Evolutionary conservation across 2,888 invertebrate genomes (phyloP).

Genomic region (Gisinianus flammeolus): DNA sequence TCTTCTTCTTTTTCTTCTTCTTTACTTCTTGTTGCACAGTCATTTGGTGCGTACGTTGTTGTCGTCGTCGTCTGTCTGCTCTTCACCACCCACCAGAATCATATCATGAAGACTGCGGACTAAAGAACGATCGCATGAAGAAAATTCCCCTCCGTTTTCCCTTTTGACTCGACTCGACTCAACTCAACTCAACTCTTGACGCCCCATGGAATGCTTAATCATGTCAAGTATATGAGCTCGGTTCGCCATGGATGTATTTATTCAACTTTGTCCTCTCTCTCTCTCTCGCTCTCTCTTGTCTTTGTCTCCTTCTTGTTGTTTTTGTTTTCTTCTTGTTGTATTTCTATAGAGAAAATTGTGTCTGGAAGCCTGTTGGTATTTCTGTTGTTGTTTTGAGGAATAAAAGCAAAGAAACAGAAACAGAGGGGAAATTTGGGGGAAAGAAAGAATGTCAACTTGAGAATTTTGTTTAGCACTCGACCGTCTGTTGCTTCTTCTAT

Average conservation of each 20-base stretch:
- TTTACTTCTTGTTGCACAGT: not conserved
- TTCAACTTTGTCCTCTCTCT: too few species aligned
- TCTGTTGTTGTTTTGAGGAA: constrained; percentile 47
- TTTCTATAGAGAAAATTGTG: constrained; percentile 4
- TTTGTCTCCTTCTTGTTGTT: not conserved
- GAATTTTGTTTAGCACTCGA: too few species aligned
- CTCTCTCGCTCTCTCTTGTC: too few species aligned
- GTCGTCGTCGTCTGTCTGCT: too few species aligned
- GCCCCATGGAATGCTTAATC: constrained; percentile 12
- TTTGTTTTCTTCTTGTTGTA: too few species aligned
- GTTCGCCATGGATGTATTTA: not conserved
- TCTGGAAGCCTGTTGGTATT: too few species aligned
- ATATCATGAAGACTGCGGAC: too few species aligned
- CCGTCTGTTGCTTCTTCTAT: too few species aligned
- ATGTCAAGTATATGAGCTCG: not conserved
- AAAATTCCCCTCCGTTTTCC: not conserved
- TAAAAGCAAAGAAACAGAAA: constrained; percentile 39
- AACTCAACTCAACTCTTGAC: constrained; percentile 32
- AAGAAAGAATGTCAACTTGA: too few species aligned
- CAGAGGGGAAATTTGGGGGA: constrained; percentile 7
- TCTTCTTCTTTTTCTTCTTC: constrained; percentile 30
- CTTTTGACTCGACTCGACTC: constrained; percentile 18
- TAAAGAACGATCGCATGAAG: not conserved
- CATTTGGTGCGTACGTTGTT: too few species aligned
- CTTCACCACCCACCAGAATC: too few species aligned